These are phyloP conservation scores for Agapornis roseicollis DNA, from an alignment of 2,113 vertebrate genomes.

Conservation along the genomic window DNA sequence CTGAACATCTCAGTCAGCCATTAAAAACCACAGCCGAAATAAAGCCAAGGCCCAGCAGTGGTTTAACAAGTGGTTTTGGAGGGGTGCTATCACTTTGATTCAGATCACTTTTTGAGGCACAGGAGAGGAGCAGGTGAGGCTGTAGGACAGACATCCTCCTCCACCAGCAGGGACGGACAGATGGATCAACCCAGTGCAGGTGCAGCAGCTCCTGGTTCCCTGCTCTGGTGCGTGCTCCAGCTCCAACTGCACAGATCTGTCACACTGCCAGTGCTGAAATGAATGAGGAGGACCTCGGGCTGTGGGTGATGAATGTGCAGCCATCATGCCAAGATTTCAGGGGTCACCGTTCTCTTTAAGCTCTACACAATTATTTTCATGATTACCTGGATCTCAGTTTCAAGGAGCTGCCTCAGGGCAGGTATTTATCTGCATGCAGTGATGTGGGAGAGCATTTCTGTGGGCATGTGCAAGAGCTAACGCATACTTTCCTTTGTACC, in stretches of 20 bases:
- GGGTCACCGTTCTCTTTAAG: background rate
- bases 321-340: background rate
- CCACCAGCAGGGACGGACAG: background rate
- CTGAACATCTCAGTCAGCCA: background rate
- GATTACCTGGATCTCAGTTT: background rate
- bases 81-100: background rate
- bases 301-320: background rate
- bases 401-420: background rate
- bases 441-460: background rate
- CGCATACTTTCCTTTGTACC: rapidly evolving
- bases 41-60: background rate
- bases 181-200: rapidly evolving
- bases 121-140: background rate
- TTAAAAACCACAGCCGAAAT: background rate
- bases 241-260: background rate
- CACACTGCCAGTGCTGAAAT: background rate
- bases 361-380: conserved; percentile 19
- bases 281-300: background rate
- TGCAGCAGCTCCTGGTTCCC: background rate
- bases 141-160: background rate
- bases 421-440: background rate
- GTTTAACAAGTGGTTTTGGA: background rate
- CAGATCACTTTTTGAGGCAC: background rate
- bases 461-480: background rate
- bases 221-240: rapidly evolving